phyloP scores from a whole-genome alignment of 2,888 invertebrate genomes.

The Diadromus collaris region DNA sequence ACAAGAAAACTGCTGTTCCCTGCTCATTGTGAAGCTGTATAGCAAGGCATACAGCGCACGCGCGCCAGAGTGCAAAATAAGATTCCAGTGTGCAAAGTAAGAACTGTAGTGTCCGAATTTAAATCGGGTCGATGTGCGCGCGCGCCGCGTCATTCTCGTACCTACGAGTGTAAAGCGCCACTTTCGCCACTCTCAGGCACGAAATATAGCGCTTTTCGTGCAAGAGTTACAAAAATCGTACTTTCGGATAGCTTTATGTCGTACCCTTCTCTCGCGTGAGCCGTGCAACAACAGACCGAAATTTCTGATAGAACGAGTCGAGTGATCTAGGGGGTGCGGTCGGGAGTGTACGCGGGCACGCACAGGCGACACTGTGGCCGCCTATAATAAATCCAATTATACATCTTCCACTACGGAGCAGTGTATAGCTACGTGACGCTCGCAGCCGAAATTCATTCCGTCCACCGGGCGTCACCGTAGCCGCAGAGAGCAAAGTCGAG shows the following conservation, averaged over 20 bases:
- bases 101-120: no score
- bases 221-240: no score
- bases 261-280: neutral
- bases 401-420: constrained; percentile 23
- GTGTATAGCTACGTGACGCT: constrained; percentile 12
- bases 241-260: neutral
- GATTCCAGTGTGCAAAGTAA: no score
- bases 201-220: no score
- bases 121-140: no score
- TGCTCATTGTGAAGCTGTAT: no score
- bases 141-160: no score
- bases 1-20: no score
- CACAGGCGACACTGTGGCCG: constrained; percentile 5
- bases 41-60: no score
- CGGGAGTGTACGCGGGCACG: neutral
- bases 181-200: no score
- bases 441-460: constrained; percentile 44
- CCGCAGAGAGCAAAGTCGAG: constrained; percentile 43
- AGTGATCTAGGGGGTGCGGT: neutral
- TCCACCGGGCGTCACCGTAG: constrained; percentile 34
- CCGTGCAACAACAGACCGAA: neutral
- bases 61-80: no score
- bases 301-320: neutral
- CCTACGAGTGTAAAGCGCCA: no score
- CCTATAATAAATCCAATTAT: constrained; percentile 44